Percentiles rank a stretch among this genome's conserved stretches.
Conservation (phyloP, 1,140 invertebrate genomes). For the Drosophila mayri region DNA sequence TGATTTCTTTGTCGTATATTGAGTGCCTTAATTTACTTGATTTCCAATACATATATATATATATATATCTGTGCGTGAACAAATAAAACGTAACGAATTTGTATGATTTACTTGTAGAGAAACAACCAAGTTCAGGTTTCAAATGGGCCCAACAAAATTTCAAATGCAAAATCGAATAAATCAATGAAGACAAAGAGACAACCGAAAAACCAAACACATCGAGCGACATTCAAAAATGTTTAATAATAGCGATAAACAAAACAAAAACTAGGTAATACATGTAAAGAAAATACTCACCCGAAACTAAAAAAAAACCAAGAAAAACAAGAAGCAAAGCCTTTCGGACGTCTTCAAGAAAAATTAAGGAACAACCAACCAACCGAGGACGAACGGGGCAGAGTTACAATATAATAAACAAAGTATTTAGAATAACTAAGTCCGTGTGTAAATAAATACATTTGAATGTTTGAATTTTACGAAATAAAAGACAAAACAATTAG, state of each 20-base stretch:
- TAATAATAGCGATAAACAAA: constrained; percentile 56
- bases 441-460: constrained; percentile 75
- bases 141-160: constrained; percentile 75
- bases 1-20: constrained; percentile 62
- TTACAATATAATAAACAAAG: constrained; percentile 24
- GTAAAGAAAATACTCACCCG: constrained; percentile 50
- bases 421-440: constrained; percentile 62
- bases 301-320: constrained; percentile 11
- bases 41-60: constrained; percentile 38
- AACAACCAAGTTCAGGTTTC: constrained; percentile 76
- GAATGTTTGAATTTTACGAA: constrained; percentile 77
- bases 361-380: constrained; percentile 19
- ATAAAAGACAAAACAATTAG: constrained; percentile 60
- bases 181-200: constrained; percentile 39
- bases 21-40: constrained; percentile 79
- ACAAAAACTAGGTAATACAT: constrained; percentile 52
- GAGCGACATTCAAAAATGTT: constrained; percentile 77
- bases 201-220: constrained; percentile 65
- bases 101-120: constrained; percentile 61
- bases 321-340: constrained; percentile 7
- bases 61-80: constrained; percentile 32
- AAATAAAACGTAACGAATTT: constrained; percentile 47
- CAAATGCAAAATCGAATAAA: constrained; percentile 49
- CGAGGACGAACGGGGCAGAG: constrained; percentile 3
- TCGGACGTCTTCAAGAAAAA: constrained; percentile 23